Percentiles rank a stretch among this genome's conserved stretches.
phyloP scores from a whole-genome alignment of 2,888 invertebrate genomes.

The Acleris literana region DNA sequence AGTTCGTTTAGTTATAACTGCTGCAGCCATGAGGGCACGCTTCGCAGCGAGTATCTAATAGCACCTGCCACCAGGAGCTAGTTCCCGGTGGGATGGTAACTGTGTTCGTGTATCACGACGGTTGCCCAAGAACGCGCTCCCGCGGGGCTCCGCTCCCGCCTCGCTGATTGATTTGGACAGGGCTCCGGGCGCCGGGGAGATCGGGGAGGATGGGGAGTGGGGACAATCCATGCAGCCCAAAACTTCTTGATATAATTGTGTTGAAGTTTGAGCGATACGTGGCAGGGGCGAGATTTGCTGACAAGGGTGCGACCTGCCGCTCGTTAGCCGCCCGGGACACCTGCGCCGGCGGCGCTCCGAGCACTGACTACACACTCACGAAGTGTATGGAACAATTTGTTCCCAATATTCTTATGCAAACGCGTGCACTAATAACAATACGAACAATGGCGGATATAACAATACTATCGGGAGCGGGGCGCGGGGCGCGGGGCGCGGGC shows the following conservation, averaged over 20 bases:
- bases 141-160: too few species aligned
- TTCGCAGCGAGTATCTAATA: too few species aligned
- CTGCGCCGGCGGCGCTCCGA: not conserved
- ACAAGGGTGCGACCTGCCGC: not conserved
- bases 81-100: too few species aligned
- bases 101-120: too few species aligned
- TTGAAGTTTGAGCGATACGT: slow-evolving; percentile 1
- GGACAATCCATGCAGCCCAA: not conserved
- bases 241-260: not conserved
- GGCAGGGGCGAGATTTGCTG: not conserved
- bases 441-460: slow-evolving; percentile 14
- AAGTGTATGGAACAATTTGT: not conserved
- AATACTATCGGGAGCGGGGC: not conserved
- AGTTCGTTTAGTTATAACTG: too few species aligned
- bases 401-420: slow-evolving; percentile 18
- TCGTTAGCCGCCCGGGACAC: slow-evolving; percentile 5
- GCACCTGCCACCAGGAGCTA: too few species aligned
- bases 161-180: too few species aligned
- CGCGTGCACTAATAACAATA: slow-evolving; percentile 5
- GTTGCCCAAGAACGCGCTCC: too few species aligned
- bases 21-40: too few species aligned
- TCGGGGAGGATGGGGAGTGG: not conserved
- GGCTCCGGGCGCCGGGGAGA: not conserved
- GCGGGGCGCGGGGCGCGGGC: not conserved
- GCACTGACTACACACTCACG: not conserved